phyloP scores from a whole-genome alignment of 2,113 vertebrate genomes.

The Lampris megalopsis region DNA sequence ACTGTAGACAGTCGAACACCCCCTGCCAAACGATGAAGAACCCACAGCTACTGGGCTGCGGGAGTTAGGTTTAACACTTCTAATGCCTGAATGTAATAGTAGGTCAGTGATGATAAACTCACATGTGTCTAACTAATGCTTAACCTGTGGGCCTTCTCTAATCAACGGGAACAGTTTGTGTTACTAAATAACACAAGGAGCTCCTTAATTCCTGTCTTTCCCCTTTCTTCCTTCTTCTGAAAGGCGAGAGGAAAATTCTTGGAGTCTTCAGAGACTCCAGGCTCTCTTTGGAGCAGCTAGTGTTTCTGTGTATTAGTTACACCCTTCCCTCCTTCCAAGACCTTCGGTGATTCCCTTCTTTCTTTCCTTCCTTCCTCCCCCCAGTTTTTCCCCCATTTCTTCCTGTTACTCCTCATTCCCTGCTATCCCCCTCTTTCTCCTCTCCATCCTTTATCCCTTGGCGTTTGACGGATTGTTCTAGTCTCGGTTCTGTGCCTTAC shows the following conservation, averaged over 20 bases:
- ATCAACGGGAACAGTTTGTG: constrained; percentile 31
- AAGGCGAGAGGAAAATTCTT: constrained; percentile 14
- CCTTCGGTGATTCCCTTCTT: not conserved
- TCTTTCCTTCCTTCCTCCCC: not conserved
- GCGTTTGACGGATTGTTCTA: not conserved
- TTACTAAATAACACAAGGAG: constrained; percentile 25
- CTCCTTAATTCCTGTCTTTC: constrained; percentile 23
- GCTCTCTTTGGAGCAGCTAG: constrained; percentile 4
- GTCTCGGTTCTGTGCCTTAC: not conserved
- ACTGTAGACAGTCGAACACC: constrained; percentile 74
- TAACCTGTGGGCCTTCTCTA: constrained; percentile 48
- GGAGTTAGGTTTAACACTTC: constrained; percentile 53
- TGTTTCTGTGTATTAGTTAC: no score
- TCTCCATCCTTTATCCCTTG: not conserved
- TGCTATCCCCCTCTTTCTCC: not conserved
- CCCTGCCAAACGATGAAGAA: constrained; percentile 65
- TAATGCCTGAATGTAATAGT: constrained; percentile 64
- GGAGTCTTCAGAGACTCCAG: constrained; percentile 23
- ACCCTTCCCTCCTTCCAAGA: not conserved
- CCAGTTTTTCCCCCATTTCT: not conserved
- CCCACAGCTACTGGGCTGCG: constrained; percentile 58
- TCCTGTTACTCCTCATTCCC: not conserved
- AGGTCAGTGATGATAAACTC: constrained; percentile 37
- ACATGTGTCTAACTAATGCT: constrained; percentile 48
- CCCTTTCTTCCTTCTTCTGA: constrained; percentile 10